Conservation (phyloP, 2,797 vertebrate genomes). For the Brotula barbata region DNA sequence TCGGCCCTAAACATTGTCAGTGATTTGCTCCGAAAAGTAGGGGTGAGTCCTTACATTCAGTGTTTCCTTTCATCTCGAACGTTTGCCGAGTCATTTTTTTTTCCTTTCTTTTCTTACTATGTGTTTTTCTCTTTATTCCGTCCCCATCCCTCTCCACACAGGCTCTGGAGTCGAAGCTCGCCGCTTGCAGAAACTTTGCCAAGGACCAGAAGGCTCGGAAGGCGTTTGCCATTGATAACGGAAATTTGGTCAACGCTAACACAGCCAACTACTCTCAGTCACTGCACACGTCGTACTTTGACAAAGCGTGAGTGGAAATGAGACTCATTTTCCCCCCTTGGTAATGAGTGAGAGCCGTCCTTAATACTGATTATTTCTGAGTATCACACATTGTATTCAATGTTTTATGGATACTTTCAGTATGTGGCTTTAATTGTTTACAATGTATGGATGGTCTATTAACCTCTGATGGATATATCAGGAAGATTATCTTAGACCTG, state of each 20-base stretch:
- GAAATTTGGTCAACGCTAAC: constrained; percentile 82
- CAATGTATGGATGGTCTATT: neutral
- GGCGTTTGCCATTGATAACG: constrained; percentile 83
- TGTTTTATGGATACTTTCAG: no score
- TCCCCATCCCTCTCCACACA: constrained; percentile 43
- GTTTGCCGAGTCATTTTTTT: neutral
- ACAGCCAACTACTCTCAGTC: constrained; percentile 84
- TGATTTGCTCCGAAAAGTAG: constrained; percentile 95
- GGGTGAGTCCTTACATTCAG: constrained; percentile 78
- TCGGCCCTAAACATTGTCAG: constrained; percentile 98
- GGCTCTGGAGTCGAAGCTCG: constrained; percentile 97
- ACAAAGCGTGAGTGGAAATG: constrained; percentile 88
- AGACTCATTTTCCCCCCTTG: no score
- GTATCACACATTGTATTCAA: no score
- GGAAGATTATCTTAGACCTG: constrained; percentile 34
- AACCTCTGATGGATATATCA: neutral
- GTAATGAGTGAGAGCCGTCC: no score
- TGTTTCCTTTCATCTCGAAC: neutral
- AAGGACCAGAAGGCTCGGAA: constrained; percentile 95
- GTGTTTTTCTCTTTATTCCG: neutral
- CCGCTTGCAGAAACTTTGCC: constrained; percentile 94
- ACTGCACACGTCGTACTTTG: constrained; percentile 88
- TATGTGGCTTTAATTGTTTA: neutral
- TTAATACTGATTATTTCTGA: no score
- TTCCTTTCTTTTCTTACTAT: neutral